Percentiles rank a stretch among this genome's conserved stretches.
Conservation (phyloP, 2,113 vertebrate species). For the Holacanthus passer region DNA sequence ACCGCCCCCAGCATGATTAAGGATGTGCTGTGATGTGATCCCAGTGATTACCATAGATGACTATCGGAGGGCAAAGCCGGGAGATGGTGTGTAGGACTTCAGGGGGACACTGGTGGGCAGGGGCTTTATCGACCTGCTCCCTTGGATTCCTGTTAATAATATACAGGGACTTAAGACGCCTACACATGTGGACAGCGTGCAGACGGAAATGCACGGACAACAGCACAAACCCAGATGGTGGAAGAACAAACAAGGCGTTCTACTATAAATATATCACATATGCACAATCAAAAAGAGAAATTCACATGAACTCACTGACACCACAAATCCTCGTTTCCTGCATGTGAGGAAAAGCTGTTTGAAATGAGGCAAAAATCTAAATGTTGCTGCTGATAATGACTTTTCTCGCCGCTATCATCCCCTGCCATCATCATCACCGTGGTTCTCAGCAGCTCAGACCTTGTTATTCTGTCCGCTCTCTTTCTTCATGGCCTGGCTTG, state of each 20-base stretch:
- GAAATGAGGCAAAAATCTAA: conserved; percentile 47
- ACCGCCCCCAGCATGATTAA: conserved; percentile 80
- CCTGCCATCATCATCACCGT: conserved; percentile 24
- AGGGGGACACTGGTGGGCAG: conserved; percentile 75
- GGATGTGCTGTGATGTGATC: conserved; percentile 74
- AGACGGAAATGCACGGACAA: conserved; percentile 31
- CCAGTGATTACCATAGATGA: conserved; percentile 75
- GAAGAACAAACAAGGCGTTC: conserved; percentile 23
- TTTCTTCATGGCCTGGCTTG: conserved; percentile 39
- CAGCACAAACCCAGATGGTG: neutral
- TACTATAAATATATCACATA: conserved; percentile 34
- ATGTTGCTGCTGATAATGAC: conserved; percentile 55
- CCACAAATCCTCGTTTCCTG: conserved; percentile 7
- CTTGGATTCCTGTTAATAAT: conserved; percentile 79
- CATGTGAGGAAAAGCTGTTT: conserved; percentile 1
- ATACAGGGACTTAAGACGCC: conserved; percentile 77
- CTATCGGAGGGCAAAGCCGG: conserved; percentile 62
- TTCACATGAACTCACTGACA: neutral
- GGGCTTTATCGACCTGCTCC: conserved; percentile 75
- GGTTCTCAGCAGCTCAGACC: conserved; percentile 42
- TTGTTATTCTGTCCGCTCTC: conserved; percentile 42
- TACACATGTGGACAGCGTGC: conserved; percentile 70
- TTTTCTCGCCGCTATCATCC: conserved; percentile 38
- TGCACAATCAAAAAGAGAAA: conserved; percentile 18
- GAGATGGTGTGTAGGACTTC: conserved; percentile 73